Evolutionary conservation across 2,113 vertebrate genomes (phyloP).

Genomic region (Formicarius rufipectus): DNA sequence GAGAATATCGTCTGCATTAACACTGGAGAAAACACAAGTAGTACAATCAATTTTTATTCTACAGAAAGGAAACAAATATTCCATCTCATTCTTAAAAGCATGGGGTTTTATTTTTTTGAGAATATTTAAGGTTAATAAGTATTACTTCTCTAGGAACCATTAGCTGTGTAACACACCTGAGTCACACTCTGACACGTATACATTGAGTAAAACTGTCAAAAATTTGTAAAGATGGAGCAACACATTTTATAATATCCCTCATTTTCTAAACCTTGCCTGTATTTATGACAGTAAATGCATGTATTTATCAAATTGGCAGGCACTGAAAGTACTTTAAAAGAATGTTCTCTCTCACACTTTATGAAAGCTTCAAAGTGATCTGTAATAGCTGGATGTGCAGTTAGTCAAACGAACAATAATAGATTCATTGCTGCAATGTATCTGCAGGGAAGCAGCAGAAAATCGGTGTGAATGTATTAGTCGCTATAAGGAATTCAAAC

Average conservation of each 20-base stretch:
- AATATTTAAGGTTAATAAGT: not conserved
- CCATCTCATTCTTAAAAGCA: not conserved
- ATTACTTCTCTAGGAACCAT: not conserved
- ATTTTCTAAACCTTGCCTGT: slow-evolving; percentile 17
- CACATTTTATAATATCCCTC: not conserved
- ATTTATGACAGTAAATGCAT: slow-evolving; percentile 30
- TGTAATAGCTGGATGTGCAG: not conserved
- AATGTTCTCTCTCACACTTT: not conserved
- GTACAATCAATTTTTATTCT: not conserved
- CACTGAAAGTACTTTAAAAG: slow-evolving; percentile 15
- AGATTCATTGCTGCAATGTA: not conserved
- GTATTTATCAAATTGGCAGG: slow-evolving; percentile 42
- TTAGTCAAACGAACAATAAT: slow-evolving; percentile 34
- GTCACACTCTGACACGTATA: not conserved
- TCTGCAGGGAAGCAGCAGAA: not conserved
- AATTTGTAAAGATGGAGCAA: not conserved
- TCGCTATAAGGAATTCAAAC: not conserved
- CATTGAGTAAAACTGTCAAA: not conserved
- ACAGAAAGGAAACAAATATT: not conserved
- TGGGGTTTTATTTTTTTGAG: not conserved
- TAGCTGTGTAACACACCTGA: not conserved
- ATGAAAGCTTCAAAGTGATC: slow-evolving; percentile 30
- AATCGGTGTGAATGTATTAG: not conserved
- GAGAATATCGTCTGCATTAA: not conserved
- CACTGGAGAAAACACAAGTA: not conserved